Base-by-base conservation (phyloP, 1,140 invertebrate species). In the Pseudomyrmex dendroicus region DNA sequence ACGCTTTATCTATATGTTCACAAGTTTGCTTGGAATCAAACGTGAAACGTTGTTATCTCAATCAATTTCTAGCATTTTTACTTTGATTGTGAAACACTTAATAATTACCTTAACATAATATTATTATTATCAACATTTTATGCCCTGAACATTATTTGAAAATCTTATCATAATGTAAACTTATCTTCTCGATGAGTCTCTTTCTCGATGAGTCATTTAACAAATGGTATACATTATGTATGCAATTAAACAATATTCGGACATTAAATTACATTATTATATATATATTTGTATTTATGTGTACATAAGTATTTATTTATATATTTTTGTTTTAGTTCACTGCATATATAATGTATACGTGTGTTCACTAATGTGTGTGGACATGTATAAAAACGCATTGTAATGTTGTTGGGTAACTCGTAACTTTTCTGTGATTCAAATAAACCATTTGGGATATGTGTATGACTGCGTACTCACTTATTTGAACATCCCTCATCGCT, bases 361-460 rank as follows among this genome's bases (percentile, higher is more conserved):
- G 44, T 78, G 17, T 22, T n/a, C 20, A 35, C 5, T n/a, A 12
- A 50, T 22, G 62, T 78, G 61, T 46, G 57, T 86, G 74, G 35
- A 73, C 63, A 82, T 82, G 68, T 82, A 74, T 84, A 73, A 68
- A 35, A 61, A 67, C 67, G 61, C 74, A 88, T 88, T 66, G 63
- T 74, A 88, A 87, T 73, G 80, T 76, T 87, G 78, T 87, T 90
- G 83, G 62, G 25, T 4, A 52, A 82, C 84, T 78, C 57, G 73
- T 84, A 86, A 70, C 82, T 76, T 35, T 35, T 89, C 89, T 91
- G 89, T 91, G 89, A 91, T 91, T 83, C 84, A 80, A 91, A 85
- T 84, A 88, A 89, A 85, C 61, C 84, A 85, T 87, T 84, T 73
- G 50, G 48, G 13, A 12, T 86, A 62, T 74, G 61, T 68, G 50